Conservation (phyloP, 2,797 vertebrate species). For the Oceanodroma leucorhoa region DNA sequence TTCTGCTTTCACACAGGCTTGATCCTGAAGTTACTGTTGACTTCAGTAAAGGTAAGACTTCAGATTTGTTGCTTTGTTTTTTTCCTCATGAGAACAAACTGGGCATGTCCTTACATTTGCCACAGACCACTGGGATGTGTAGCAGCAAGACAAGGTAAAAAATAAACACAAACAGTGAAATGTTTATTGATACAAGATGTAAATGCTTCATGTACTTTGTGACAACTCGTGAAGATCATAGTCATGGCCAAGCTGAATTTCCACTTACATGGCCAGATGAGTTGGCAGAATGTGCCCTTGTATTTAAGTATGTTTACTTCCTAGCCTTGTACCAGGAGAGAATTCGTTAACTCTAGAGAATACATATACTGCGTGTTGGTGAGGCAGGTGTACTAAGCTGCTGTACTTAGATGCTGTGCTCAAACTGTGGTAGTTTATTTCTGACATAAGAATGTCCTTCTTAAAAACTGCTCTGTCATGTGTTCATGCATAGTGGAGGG, state of each 20-base stretch:
- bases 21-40: background rate
- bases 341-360: background rate
- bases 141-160: background rate
- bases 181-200: background rate
- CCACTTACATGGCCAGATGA: background rate
- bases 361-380: too few relatives aligned
- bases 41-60: background rate
- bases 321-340: background rate
- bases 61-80: background rate
- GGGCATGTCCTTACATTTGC: background rate
- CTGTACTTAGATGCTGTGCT: background rate
- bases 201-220: background rate
- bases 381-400: background rate
- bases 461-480: background rate
- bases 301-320: background rate
- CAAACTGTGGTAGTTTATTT: background rate
- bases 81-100: background rate
- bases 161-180: background rate
- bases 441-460: background rate
- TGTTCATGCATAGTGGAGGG: fast-evolving
- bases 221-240: background rate
- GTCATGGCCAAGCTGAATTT: background rate
- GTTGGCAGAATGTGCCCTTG: background rate
- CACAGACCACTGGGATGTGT: background rate
- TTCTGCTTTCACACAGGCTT: background rate